phyloP scores from a whole-genome alignment of 53 echinoderm and acorn worm genomes.

The Pentamera pediparva region DNA sequence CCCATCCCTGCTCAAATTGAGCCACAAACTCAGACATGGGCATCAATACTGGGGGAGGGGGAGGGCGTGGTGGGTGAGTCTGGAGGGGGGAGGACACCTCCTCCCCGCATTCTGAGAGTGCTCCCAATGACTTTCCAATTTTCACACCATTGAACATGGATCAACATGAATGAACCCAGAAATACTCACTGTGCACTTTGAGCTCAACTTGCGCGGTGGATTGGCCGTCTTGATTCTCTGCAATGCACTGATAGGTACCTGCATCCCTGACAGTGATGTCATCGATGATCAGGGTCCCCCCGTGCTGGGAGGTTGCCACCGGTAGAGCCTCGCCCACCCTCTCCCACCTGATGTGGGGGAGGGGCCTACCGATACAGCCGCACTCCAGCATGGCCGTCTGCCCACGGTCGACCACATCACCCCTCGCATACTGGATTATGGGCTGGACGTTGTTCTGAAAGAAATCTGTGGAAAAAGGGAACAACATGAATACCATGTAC shows the following conservation, averaged over 20 bases:
- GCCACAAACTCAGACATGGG: too few relatives aligned
- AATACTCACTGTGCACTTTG: constrained; percentile 77
- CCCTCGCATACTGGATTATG: constrained; percentile 46
- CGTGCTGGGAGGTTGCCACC: constrained; percentile 25
- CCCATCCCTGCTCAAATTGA: too few relatives aligned
- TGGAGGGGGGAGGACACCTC: too few relatives aligned
- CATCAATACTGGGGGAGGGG: too few relatives aligned
- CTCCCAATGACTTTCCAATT: too few relatives aligned
- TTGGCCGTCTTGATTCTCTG: constrained; percentile 31
- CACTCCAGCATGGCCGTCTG: constrained; percentile 71
- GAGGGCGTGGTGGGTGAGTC: too few relatives aligned
- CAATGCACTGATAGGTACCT: constrained; percentile 63
- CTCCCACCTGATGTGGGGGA: constrained; percentile 59
- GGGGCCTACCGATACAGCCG: constrained; percentile 52
- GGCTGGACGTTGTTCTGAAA: constrained; percentile 28
- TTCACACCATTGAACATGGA: too few relatives aligned
- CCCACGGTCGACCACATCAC: constrained; percentile 37
- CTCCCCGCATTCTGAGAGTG: too few relatives aligned
- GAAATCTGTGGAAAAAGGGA: neutral
- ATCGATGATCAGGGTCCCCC: constrained; percentile 50
- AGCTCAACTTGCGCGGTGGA: constrained; percentile 46
- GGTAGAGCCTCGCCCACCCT: constrained; percentile 40
- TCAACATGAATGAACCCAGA: too few relatives aligned
- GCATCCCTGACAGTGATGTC: constrained; percentile 42
- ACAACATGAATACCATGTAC: neutral